Evolutionary conservation across 2,888 invertebrate species (phyloP).

Genomic region (Xestia c-nigrum): DNA sequence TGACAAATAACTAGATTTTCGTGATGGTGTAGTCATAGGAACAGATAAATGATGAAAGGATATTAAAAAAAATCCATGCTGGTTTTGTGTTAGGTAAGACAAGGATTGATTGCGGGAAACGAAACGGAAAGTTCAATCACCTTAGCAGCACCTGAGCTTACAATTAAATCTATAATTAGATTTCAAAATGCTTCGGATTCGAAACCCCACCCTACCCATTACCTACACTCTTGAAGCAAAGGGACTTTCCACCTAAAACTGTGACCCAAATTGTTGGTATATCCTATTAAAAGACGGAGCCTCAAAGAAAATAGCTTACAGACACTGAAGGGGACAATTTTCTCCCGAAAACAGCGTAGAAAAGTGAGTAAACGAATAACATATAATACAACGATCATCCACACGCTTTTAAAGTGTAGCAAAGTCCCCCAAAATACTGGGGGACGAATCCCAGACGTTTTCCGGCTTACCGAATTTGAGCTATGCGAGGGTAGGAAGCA

Average conservation of each 20-base stretch:
- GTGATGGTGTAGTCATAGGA: not conserved
- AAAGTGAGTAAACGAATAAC: conserved; percentile 43
- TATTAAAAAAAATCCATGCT: not conserved
- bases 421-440: conserved; percentile 36
- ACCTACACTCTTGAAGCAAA: not conserved
- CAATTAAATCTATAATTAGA: not conserved
- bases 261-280: not conserved
- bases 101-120: not conserved
- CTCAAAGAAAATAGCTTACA: conserved; percentile 24
- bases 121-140: not conserved
- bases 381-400: conserved; percentile 33
- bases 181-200: not conserved
- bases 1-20: not conserved
- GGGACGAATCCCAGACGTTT: conserved; percentile 37
- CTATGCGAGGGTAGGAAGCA: conserved; percentile 29
- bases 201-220: not conserved
- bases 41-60: not conserved
- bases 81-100: not conserved
- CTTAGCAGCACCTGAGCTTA: not conserved
- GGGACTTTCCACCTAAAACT: not conserved
- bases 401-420: conserved; percentile 39
- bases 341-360: conserved; percentile 9
- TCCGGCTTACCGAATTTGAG: conserved; percentile 56
- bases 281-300: not conserved
- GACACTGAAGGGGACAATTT: conserved; percentile 13